phyloP scores from a whole-genome alignment of 1,140 invertebrate genomes.

The Atta texana region DNA sequence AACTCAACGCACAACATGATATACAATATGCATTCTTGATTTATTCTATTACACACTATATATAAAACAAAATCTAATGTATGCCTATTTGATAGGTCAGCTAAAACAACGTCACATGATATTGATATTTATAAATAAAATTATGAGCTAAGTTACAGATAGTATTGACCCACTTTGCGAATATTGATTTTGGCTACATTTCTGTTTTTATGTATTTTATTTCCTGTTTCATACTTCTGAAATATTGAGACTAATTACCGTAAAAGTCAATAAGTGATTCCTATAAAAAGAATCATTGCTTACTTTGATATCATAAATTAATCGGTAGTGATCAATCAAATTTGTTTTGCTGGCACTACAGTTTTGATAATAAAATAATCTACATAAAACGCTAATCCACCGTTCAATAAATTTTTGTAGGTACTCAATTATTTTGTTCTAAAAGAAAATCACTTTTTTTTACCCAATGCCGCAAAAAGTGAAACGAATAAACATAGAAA shows the following conservation, averaged over 20 bases:
- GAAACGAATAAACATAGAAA: background rate
- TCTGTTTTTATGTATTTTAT: background rate
- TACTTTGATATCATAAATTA: background rate
- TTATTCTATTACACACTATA: background rate
- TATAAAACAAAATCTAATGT: background rate
- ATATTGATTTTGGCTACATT: background rate
- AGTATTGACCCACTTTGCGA: background rate
- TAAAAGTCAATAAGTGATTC: background rate
- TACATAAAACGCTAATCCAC: background rate
- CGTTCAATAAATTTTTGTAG: background rate
- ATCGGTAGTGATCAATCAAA: background rate
- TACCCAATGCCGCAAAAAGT: background rate
- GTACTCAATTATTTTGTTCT: background rate
- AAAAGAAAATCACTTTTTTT: background rate
- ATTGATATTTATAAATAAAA: conserved; percentile 9
- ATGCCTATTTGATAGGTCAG: background rate
- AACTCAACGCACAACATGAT: background rate
- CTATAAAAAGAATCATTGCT: background rate
- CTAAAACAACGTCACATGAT: background rate
- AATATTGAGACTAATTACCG: background rate
- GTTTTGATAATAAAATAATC: conserved; percentile 2
- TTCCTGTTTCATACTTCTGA: background rate
- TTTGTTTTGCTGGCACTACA: background rate
- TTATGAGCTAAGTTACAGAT: background rate
- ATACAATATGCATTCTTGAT: background rate